These are phyloP conservation scores for Gisinianus flammeolus DNA, from an alignment of 2,888 invertebrate species.

Conservation along the genomic window DNA sequence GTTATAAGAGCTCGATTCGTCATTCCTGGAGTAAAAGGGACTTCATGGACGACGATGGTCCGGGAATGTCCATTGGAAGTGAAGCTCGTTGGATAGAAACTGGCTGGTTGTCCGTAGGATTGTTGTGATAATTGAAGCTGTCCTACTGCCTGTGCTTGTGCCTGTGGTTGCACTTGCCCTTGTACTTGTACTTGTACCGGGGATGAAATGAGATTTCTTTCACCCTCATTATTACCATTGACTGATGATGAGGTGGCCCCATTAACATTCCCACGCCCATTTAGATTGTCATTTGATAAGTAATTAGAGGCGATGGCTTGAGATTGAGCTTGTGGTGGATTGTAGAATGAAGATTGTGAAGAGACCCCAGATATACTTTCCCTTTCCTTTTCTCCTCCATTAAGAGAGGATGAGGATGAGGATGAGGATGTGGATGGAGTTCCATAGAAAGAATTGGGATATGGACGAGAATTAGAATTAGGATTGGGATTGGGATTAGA, in stretches of 20 bases:
- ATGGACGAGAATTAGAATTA: neutral
- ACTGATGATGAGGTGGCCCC: neutral
- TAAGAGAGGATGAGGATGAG: too few species aligned
- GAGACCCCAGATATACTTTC: too few species aligned
- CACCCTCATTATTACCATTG: neutral
- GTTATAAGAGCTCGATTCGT: slow-evolving; percentile 36
- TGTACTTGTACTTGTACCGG: slow-evolving; percentile 13
- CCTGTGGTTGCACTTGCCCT: slow-evolving; percentile 21
- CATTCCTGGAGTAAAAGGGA: slow-evolving; percentile 21
- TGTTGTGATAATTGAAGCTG: slow-evolving; percentile 11
- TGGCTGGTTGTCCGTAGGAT: neutral
- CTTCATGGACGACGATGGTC: slow-evolving; percentile 44
- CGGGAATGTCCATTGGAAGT: slow-evolving; percentile 33
- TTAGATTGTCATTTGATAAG: slow-evolving; percentile 8
- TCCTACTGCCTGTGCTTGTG: neutral
- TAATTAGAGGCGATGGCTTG: slow-evolving; percentile 13
- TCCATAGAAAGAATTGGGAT: neutral
- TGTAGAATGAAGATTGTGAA: neutral
- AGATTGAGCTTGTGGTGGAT: neutral
- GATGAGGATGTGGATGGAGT: too few species aligned
- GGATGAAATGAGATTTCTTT: neutral
- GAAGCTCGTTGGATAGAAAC: slow-evolving; percentile 19
- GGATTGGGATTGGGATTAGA: neutral
- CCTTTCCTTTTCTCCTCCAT: neutral
- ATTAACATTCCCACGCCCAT: neutral